Conservation (phyloP, 2,888 invertebrate species). For the Stratiomys singularior region DNA sequence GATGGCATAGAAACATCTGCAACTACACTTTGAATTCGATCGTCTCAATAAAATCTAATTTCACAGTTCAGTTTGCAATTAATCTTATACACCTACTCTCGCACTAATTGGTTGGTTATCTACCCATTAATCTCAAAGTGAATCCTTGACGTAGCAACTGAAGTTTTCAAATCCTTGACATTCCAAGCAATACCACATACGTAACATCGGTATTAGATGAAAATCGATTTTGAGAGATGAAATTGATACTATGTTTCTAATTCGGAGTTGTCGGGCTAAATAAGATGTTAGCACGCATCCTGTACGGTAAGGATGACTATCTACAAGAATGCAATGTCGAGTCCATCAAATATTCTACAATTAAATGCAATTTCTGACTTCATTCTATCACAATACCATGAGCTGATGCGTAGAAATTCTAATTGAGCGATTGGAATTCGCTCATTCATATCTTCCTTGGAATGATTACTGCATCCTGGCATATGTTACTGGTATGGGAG, state of each 20-base stretch:
- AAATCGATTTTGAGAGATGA: background rate
- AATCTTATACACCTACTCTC: conserved; percentile 15
- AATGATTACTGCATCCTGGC: too few relatives aligned
- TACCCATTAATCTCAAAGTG: conserved; percentile 13
- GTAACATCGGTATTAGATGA: background rate
- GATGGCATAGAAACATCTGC: background rate
- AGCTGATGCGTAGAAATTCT: too few relatives aligned
- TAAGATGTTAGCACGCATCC: background rate
- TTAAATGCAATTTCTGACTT: too few relatives aligned
- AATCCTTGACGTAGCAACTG: background rate
- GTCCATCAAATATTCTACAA: background rate
- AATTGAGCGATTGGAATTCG: too few relatives aligned
- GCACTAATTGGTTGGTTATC: conserved; percentile 33
- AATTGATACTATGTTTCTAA: background rate
- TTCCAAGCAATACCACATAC: conserved; percentile 1
- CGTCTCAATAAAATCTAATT: conserved; percentile 35
- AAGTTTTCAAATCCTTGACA: background rate
- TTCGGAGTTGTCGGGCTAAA: background rate
- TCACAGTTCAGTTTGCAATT: conserved; percentile 41
- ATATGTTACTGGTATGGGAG: too few relatives aligned
- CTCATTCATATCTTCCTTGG: too few relatives aligned
- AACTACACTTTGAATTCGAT: background rate
- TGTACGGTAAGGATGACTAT: background rate
- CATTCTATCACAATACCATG: too few relatives aligned
- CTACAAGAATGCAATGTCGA: conserved; percentile 13